These are phyloP conservation scores for Torymus texanus DNA, from an alignment of 2,888 invertebrate species.

Conservation along the genomic window DNA sequence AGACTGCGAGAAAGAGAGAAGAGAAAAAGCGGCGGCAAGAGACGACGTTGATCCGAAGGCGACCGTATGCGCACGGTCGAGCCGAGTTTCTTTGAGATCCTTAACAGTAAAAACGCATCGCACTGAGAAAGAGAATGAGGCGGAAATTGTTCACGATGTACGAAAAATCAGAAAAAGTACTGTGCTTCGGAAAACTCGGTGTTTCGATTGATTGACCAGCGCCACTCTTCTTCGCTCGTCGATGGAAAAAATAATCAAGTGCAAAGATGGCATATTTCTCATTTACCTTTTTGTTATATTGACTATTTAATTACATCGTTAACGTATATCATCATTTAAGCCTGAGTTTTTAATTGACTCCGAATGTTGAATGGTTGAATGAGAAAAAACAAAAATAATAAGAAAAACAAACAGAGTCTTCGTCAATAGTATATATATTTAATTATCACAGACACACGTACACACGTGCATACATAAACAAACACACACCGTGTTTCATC, in stretches of 20 bases:
- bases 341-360: conserved; percentile 45
- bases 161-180: conserved; percentile 48
- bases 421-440: conserved; percentile 44
- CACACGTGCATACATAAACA: background rate
- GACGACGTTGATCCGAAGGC: conserved; percentile 19
- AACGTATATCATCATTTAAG: conserved; percentile 47
- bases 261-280: conserved; percentile 49
- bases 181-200: conserved; percentile 62
- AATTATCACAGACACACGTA: background rate
- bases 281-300: conserved; percentile 54
- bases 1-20: conserved; percentile 32
- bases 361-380: conserved; percentile 43
- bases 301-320: conserved; percentile 53
- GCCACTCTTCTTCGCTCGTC: conserved; percentile 59
- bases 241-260: conserved; percentile 52
- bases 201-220: conserved; percentile 62
- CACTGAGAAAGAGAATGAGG: conserved; percentile 24
- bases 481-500: conserved; percentile 38
- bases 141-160: conserved; percentile 17
- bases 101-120: conserved; percentile 19
- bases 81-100: conserved; percentile 31
- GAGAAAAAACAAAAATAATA: conserved; percentile 50
- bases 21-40: background rate
- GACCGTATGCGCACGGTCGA: conserved; percentile 15
- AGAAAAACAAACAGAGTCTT: conserved; percentile 38